Percentiles rank a stretch among this genome's conserved stretches.
Conservation (phyloP, 2,888 invertebrate species). For the Drosophila emarginata region DNA sequence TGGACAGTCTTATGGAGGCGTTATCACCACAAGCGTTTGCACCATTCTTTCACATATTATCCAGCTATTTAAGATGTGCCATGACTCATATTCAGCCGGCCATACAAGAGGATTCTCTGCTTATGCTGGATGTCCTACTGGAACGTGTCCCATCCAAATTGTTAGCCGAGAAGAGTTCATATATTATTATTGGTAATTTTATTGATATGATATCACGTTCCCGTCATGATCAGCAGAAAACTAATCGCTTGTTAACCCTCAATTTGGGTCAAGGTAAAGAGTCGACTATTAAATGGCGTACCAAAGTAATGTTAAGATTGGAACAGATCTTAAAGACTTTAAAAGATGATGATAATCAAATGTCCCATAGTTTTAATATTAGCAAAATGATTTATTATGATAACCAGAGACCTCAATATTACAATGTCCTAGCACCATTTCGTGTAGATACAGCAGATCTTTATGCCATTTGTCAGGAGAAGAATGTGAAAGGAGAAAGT, state of each 20-base stretch:
- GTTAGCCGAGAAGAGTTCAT: conserved; percentile 86
- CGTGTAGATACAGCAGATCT: conserved; percentile 25
- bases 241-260: conserved; percentile 87
- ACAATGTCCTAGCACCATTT: conserved; percentile 35
- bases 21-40: conserved; percentile 58
- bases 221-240: conserved; percentile 85
- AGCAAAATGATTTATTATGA: conserved; percentile 44
- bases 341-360: conserved; percentile 56
- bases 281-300: conserved; percentile 90
- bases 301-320: conserved; percentile 89
- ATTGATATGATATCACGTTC: conserved; percentile 92
- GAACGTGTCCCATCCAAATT: conserved; percentile 85
- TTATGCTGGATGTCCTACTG: conserved; percentile 90
- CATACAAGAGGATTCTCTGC: conserved; percentile 92
- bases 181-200: conserved; percentile 89
- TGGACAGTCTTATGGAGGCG: conserved; percentile 79
- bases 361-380: background rate
- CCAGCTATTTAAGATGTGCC: conserved; percentile 92
- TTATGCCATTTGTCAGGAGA: conserved; percentile 35
- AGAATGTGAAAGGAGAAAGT: conserved; percentile 22
- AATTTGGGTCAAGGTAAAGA: conserved; percentile 87
- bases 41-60: conserved; percentile 90
- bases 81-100: conserved; percentile 93
- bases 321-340: conserved; percentile 84
- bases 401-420: conserved; percentile 53